Base-by-base conservation (phyloP, 1,140 invertebrate species). In the Pogonus chalceus region DNA sequence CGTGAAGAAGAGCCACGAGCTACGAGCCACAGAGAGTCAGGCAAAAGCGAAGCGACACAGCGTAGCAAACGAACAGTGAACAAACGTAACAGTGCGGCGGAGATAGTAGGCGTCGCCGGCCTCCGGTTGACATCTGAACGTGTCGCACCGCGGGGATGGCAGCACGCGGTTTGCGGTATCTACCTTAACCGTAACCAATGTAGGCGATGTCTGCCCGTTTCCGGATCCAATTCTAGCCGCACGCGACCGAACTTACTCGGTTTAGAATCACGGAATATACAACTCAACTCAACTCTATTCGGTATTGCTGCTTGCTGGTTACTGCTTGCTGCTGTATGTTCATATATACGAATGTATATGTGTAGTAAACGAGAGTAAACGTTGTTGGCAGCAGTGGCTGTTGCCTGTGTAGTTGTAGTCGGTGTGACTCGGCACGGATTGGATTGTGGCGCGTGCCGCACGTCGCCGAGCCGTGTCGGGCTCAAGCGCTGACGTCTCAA, bases 121-220 rank as follows among this genome's bases (percentile, higher is more conserved):
- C 56, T 49, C 43, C 20, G 23, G 26, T 53, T 51, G 59, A 59
- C 57, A 61, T 57, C 55, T 56, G 56, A 56, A 61, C 58, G 57
- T 58, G 58, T 56, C 57, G 60, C 59, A 55, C 55, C 52, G 56
- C 54, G 58, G 58, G 59, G 55, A 56, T 61, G 60, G 56, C 55
- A 4, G 37, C 18, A 4, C 18, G 37, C 9, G 7, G 37, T 43
- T 43, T 31, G 37, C 18, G 37, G 37, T 43, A 43, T 43, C 37
- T 43, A 43, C 7, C 37, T 3, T 43, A 43, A 43, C 37, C 37
- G n/a, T 55, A 52, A 55, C 57, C 57, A 56, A 62, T 56, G 52
- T 60, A 60, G 58, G 58, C 60, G 61, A 60, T 61, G 59, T 62
- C 61, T 62, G 61, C 59, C 61, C 61, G 58, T 59, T 62, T 62